These are phyloP conservation scores for Callipepla californica DNA, from an alignment of 2,113 vertebrate genomes.

Conservation along the genomic window DNA sequence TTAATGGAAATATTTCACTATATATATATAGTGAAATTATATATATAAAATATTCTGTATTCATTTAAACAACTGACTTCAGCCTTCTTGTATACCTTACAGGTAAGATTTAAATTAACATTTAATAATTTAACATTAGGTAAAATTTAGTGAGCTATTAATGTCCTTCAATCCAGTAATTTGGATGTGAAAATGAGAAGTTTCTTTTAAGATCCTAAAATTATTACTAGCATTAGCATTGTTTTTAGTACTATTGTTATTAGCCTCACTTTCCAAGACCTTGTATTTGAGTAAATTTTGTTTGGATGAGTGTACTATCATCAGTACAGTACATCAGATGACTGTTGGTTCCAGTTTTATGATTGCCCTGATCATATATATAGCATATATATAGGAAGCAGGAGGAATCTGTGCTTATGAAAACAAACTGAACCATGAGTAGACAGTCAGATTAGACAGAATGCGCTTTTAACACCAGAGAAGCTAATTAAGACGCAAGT, in stretches of 20 bases:
- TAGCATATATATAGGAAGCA: background rate
- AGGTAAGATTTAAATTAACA: background rate
- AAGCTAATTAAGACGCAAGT: constrained; percentile 46
- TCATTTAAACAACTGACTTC: background rate
- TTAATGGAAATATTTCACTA: background rate
- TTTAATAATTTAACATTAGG: background rate
- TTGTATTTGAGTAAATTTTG: background rate
- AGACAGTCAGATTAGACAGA: background rate
- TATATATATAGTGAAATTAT: background rate
- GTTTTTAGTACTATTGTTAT: background rate
- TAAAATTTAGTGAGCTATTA: background rate
- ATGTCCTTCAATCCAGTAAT: background rate
- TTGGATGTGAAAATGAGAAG: background rate
- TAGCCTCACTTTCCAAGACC: background rate
- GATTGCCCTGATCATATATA: background rate
- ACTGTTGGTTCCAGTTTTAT: background rate
- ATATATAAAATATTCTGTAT: background rate
- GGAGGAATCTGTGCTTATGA: background rate
- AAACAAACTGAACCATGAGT: background rate
- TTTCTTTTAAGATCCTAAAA: background rate
- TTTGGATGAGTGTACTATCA: background rate
- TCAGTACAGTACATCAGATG: background rate
- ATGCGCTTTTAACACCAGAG: constrained; percentile 27
- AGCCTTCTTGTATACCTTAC: background rate
- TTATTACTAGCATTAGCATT: too few relatives aligned